phyloP scores from a whole-genome alignment of 1,140 invertebrate genomes.

The Pachypeltis micranthus region DNA sequence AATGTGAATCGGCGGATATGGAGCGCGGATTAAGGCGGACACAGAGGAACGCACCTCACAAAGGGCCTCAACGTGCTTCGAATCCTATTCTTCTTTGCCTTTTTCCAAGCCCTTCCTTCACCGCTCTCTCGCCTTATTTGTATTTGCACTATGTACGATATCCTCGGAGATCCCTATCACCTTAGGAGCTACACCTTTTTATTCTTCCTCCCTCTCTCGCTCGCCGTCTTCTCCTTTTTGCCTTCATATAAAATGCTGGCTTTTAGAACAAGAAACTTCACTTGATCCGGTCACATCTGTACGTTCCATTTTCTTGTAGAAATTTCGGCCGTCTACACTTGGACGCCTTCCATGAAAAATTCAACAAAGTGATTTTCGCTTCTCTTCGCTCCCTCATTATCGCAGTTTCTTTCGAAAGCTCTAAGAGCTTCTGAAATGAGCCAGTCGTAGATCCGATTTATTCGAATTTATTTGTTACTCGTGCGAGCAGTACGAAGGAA shows the following conservation, averaged over 20 bases:
- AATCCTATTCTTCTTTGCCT: background rate
- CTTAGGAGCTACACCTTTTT: conserved; percentile 3
- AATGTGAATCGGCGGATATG: conserved; percentile 4
- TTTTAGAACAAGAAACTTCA: conserved; percentile 4
- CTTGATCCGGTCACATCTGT: conserved; percentile 1
- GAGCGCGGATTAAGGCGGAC: conserved; percentile 4
- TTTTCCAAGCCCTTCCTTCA: background rate
- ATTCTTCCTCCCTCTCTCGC: conserved; percentile 5
- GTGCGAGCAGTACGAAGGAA: no score
- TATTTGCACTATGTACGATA: conserved; percentile 1
- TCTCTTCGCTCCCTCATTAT: background rate
- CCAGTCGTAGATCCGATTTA: no score
- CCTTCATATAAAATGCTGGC: background rate
- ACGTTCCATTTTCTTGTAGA: background rate
- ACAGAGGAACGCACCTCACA: background rate
- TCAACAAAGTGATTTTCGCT: background rate
- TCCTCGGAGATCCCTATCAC: conserved; percentile 11
- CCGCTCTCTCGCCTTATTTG: conserved; percentile 7
- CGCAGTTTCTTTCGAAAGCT: background rate
- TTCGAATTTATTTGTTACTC: no score
- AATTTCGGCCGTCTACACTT: background rate
- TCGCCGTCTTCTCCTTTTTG: no score
- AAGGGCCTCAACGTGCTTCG: conserved; percentile 1
- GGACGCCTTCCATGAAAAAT: background rate
- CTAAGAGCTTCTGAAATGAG: background rate